These are phyloP conservation scores for Etia nguti DNA, from an alignment of 2,113 vertebrate genomes.

Conservation along the genomic window DNA sequence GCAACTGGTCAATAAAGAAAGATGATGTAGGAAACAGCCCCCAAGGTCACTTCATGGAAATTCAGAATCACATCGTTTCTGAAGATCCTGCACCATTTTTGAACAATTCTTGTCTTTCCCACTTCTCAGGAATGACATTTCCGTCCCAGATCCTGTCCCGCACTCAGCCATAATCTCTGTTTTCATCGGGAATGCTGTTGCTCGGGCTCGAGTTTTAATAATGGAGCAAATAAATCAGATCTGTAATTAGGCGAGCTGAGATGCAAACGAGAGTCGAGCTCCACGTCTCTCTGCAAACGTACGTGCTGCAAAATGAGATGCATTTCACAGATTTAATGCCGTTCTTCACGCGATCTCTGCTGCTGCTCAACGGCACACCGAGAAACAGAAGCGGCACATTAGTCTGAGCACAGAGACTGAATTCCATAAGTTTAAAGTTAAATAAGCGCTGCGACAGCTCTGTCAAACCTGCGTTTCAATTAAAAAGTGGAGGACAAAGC, in stretches of 20 bases:
- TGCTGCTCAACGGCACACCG: background rate
- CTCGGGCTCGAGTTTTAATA: conserved; percentile 37
- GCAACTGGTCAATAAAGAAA: conserved; percentile 23
- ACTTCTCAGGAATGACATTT: background rate
- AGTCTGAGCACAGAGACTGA: background rate
- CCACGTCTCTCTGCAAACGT: background rate
- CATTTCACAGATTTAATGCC: background rate
- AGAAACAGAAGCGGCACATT: background rate
- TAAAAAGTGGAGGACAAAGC: background rate
- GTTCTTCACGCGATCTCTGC: background rate
- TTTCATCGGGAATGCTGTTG: conserved; percentile 44
- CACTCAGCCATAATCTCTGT: conserved; percentile 30
- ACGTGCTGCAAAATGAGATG: background rate
- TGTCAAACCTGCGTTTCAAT: background rate
- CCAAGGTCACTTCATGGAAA: background rate
- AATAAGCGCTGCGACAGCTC: background rate
- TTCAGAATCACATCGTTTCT: background rate
- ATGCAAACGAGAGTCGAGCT: background rate
- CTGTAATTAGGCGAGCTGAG: conserved; percentile 38
- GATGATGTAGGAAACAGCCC: background rate
- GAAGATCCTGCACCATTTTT: background rate
- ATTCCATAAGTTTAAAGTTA: background rate
- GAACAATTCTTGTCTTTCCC: background rate
- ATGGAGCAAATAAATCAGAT: conserved; percentile 45
- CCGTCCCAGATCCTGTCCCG: conserved; percentile 59